Conservation (phyloP, 2,888 invertebrate genomes). For the Lomographa bimaculata region DNA sequence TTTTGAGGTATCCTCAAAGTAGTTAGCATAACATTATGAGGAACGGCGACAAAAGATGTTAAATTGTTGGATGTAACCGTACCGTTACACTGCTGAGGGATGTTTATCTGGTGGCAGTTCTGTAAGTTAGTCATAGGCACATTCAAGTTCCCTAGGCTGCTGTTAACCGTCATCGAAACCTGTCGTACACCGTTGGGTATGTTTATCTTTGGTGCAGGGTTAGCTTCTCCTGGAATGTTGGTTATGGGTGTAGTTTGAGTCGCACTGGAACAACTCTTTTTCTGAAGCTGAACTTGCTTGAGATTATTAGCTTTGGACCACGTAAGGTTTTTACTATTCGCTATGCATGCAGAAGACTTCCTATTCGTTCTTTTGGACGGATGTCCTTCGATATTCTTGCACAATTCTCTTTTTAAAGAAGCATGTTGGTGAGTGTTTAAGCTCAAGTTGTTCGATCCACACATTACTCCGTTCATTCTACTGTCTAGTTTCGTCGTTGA, state of each 20-base stretch:
- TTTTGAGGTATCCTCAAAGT: slow-evolving; percentile 83
- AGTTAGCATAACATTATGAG: slow-evolving; percentile 82
- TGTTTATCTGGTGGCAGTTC: slow-evolving; percentile 73
- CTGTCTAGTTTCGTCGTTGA: slow-evolving; percentile 75
- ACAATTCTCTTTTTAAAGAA: slow-evolving; percentile 57
- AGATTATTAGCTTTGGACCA: slow-evolving; percentile 79
- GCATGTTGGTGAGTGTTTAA: slow-evolving; percentile 58
- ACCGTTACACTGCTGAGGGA: slow-evolving; percentile 68
- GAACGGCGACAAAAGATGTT: slow-evolving; percentile 74
- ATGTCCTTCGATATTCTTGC: slow-evolving; percentile 49
- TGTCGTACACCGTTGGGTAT: slow-evolving; percentile 71
- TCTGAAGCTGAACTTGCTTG: slow-evolving; percentile 71
- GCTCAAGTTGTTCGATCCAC: slow-evolving; percentile 73
- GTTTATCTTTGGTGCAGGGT: slow-evolving; percentile 69
- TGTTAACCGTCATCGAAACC: slow-evolving; percentile 68
- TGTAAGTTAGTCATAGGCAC: slow-evolving; percentile 68
- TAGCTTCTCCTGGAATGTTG: slow-evolving; percentile 54
- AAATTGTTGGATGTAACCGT: slow-evolving; percentile 66
- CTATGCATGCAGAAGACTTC: slow-evolving; percentile 75
- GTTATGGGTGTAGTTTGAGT: slow-evolving; percentile 45
- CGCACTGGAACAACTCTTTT: slow-evolving; percentile 68
- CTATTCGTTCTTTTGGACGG: slow-evolving; percentile 67
- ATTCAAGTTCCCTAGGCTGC: slow-evolving; percentile 63
- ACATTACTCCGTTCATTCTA: slow-evolving; percentile 76
- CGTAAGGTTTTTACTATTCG: slow-evolving; percentile 74